Conservation (phyloP, 2,113 vertebrate genomes). For the Sander lucioperca region DNA sequence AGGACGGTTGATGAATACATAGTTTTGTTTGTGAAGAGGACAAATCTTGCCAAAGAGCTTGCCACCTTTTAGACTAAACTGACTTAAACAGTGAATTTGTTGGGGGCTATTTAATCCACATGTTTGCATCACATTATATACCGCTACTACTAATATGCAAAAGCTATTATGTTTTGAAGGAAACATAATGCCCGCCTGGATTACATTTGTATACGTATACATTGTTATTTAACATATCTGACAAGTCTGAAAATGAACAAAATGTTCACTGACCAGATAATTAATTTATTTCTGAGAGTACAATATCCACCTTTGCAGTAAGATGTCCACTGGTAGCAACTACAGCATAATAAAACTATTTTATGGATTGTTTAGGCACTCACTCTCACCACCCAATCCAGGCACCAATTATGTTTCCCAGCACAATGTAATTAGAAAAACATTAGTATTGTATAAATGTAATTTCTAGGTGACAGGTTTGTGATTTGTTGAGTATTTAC, state of each 20-base stretch:
- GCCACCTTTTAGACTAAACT: neutral
- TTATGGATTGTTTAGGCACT: neutral
- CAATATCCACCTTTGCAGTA: neutral
- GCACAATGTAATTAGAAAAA: neutral
- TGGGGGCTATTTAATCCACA: neutral
- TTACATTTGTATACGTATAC: neutral
- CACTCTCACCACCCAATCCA: neutral
- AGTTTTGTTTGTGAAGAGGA: neutral
- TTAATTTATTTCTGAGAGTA: neutral
- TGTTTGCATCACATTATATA: neutral
- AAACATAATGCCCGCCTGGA: too few species aligned
- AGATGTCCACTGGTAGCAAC: neutral
- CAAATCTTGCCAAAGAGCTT: neutral
- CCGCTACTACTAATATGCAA: neutral
- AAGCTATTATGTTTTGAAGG: neutral
- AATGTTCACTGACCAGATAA: neutral
- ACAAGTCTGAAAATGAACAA: neutral
- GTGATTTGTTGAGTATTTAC: neutral
- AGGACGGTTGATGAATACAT: neutral
- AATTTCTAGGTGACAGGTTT: neutral
- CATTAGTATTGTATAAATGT: neutral
- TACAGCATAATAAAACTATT: neutral
- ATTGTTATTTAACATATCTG: neutral
- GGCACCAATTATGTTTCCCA: neutral
- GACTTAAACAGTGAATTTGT: neutral